These are phyloP conservation scores for Desmodus rotundus DNA, from an alignment of 2,113 vertebrate species.

Conservation along the genomic window DNA sequence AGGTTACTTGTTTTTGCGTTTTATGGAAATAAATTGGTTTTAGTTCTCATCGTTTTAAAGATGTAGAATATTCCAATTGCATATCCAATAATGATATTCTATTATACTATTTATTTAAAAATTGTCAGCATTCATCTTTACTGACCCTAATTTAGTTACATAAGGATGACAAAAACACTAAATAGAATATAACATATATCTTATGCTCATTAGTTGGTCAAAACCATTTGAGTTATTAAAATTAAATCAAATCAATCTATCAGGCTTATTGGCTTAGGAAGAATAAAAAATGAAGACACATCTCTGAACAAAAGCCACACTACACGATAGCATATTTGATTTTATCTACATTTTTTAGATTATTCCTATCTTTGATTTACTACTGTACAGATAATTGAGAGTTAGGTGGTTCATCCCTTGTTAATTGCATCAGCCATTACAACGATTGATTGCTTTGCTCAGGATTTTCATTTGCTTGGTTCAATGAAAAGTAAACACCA, in stretches of 20 bases:
- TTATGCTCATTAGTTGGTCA: background rate
- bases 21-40: background rate
- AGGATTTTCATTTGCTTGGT: background rate
- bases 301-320: background rate
- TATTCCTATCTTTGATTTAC: background rate
- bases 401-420: background rate
- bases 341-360: background rate
- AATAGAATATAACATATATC: background rate
- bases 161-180: background rate
- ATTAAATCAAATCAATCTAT: background rate
- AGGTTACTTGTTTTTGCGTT: background rate
- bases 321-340: background rate
- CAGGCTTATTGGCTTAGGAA: background rate
- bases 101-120: background rate
- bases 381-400: background rate
- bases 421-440: background rate
- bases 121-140: background rate
- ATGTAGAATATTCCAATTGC: background rate
- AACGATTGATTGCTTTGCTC: background rate
- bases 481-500: background rate
- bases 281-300: background rate
- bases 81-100: background rate
- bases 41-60: background rate
- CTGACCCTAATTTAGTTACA: background rate
- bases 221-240: background rate